These are phyloP conservation scores for Rhipidura dahli DNA, from an alignment of 2,113 vertebrate genomes.

Conservation along the genomic window DNA sequence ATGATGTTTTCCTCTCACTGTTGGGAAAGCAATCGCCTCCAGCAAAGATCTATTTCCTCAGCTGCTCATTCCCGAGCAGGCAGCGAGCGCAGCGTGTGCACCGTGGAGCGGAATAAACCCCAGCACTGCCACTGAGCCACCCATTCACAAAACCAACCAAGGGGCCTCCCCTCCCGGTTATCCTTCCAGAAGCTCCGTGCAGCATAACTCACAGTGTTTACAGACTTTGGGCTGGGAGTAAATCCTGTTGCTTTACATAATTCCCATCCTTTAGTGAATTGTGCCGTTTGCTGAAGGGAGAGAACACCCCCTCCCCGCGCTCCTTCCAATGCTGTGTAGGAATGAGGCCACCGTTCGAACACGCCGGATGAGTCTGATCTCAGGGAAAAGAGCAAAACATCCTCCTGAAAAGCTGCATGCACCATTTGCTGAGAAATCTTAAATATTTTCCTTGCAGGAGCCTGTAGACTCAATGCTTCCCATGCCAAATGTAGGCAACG, in stretches of 20 bases:
- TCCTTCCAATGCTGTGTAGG: background rate
- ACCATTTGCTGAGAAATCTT: conserved; percentile 16
- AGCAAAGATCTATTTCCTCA: conserved; percentile 55
- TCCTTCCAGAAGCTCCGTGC: background rate
- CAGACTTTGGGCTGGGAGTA: background rate
- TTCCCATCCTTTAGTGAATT: background rate
- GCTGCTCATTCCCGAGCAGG: background rate
- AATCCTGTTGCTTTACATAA: background rate
- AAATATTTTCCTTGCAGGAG: conserved; percentile 40
- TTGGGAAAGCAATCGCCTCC: conserved; percentile 59
- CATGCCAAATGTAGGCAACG: background rate
- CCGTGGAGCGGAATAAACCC: conserved; percentile 22
- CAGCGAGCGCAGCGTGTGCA: background rate
- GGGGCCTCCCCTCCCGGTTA: background rate
- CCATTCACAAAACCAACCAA: conserved; percentile 54
- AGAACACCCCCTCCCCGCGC: background rate
- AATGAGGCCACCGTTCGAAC: background rate
- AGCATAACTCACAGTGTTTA: conserved; percentile 18
- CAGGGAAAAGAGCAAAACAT: background rate
- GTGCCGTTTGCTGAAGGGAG: background rate
- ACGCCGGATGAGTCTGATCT: background rate
- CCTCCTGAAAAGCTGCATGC: background rate
- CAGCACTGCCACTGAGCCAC: background rate
- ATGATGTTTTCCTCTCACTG: conserved; percentile 34
- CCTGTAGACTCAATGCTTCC: background rate